Conservation (phyloP, 2,888 invertebrate species). For the Agonopterix heracliana region DNA sequence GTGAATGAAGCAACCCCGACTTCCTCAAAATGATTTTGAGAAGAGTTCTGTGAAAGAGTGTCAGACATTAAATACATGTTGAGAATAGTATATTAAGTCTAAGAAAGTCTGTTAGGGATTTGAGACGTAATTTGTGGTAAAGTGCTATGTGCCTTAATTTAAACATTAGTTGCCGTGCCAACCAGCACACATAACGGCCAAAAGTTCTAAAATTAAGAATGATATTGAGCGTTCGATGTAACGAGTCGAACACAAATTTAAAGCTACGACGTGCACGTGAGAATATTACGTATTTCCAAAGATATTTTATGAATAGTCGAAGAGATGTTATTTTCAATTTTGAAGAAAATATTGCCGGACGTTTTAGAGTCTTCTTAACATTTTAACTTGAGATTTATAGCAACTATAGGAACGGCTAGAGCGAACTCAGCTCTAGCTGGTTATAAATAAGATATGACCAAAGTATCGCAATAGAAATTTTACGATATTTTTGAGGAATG, state of each 20-base stretch:
- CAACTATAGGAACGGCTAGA: not conserved
- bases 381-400: slow-evolving; percentile 10
- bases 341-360: slow-evolving; percentile 4
- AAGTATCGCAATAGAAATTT: slow-evolving; percentile 35
- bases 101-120: too few species aligned
- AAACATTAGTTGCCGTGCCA: too few species aligned
- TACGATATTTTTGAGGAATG: slow-evolving; percentile 38
- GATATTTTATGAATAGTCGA: slow-evolving; percentile 10
- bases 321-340: slow-evolving; percentile 3
- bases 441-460: slow-evolving; percentile 30
- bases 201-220: too few species aligned
- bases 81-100: too few species aligned
- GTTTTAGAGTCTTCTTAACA: slow-evolving; percentile 3
- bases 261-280: slow-evolving; percentile 1
- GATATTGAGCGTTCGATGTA: too few species aligned
- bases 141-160: too few species aligned
- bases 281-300: slow-evolving; percentile 12
- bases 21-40: not conserved
- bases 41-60: not conserved
- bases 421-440: slow-evolving; percentile 15
- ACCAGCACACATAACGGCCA: too few species aligned
- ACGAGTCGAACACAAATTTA: too few species aligned
- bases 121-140: too few species aligned
- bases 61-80: too few species aligned
- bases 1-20: slow-evolving; percentile 48